Percentiles rank a stretch among this genome's conserved stretches.
Evolutionary conservation across 2,113 vertebrate genomes (phyloP).

Genomic region (Dipodomys stephensi): DNA sequence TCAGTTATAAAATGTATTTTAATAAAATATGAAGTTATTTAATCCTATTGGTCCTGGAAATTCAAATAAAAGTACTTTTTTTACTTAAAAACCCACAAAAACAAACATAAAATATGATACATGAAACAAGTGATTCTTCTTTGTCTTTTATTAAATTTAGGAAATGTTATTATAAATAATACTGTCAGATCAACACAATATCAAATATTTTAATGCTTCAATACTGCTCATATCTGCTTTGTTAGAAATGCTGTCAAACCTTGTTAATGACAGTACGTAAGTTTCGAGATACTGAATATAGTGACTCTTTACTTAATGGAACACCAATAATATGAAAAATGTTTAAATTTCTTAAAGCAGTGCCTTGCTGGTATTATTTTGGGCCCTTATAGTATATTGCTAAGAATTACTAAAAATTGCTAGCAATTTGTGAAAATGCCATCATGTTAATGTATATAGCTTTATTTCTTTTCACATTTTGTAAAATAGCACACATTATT

Average conservation of each 20-base stretch:
- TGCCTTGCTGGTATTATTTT: not conserved
- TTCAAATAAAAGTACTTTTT: not conserved
- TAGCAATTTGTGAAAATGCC: slow-evolving; percentile 60
- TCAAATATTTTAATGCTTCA: not conserved
- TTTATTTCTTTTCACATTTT: slow-evolving; percentile 53
- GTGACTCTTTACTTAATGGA: not conserved
- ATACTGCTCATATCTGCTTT: not conserved
- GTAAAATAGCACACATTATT: slow-evolving; percentile 46
- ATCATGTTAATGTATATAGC: slow-evolving; percentile 37
- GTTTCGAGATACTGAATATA: not conserved
- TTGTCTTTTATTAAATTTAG: not conserved
- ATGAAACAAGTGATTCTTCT: not conserved
- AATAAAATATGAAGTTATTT: not conserved
- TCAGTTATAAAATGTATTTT: not conserved
- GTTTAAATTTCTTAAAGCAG: slow-evolving; percentile 13
- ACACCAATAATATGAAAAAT: slow-evolving; percentile 38
- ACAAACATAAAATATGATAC: not conserved
- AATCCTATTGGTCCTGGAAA: not conserved
- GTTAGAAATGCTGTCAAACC: slow-evolving; percentile 46
- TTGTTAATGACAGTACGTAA: slow-evolving; percentile 29
- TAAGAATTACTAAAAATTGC: slow-evolving; percentile 34
- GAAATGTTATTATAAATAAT: slow-evolving; percentile 45
- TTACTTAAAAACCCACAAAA: not conserved
- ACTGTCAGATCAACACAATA: not conserved
- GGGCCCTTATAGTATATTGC: not conserved